phyloP scores from a whole-genome alignment of 2,888 invertebrate genomes.

The Thecophora atra region DNA sequence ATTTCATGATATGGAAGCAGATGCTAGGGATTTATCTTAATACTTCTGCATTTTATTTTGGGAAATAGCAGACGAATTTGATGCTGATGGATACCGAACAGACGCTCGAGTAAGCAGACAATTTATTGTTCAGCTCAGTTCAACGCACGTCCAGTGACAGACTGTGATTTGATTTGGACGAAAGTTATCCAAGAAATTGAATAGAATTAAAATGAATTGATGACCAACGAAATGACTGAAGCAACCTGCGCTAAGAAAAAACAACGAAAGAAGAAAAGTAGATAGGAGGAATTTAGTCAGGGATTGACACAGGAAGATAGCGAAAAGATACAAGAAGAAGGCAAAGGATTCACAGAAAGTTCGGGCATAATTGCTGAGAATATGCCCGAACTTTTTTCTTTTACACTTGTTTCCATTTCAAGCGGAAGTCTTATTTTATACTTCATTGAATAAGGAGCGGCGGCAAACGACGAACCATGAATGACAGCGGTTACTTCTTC shows the following conservation, averaged over 20 bases:
- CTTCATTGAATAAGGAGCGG: not conserved
- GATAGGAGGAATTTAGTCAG: not conserved
- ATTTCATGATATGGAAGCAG: slow-evolving; percentile 3
- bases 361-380: not conserved
- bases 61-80: too few species aligned
- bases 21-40: not conserved
- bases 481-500: too few species aligned
- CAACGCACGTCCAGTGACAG: slow-evolving; percentile 31
- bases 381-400: too few species aligned
- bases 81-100: not conserved
- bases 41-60: not conserved
- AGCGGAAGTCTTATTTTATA: slow-evolving; percentile 4
- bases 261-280: not conserved
- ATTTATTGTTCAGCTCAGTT: slow-evolving; percentile 31
- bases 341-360: not conserved
- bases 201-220: slow-evolving; percentile 34
- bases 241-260: not conserved
- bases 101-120: slow-evolving; percentile 42
- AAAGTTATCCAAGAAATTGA: slow-evolving; percentile 32
- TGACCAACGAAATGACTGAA: not conserved
- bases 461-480: too few species aligned
- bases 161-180: slow-evolving; percentile 43
- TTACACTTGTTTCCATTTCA: not conserved
- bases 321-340: not conserved
- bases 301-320: not conserved